Conservation (phyloP, 2,888 invertebrate genomes). For the Dicyrtomina minuta region DNA sequence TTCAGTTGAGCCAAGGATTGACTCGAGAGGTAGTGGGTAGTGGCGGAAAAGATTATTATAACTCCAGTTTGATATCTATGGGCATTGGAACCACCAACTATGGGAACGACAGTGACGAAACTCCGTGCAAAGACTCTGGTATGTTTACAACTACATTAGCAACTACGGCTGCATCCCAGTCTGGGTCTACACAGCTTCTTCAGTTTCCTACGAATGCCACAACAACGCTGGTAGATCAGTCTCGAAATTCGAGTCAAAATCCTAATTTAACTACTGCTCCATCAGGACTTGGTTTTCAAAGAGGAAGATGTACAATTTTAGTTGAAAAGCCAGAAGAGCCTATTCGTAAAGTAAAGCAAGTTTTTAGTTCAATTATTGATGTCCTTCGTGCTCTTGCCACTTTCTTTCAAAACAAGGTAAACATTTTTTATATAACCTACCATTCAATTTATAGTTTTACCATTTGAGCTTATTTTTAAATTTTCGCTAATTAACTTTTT, state of each 20-base stretch:
- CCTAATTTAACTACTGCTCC: background rate
- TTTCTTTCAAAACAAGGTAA: conserved; percentile 38
- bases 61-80: too few species aligned
- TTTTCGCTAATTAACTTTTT: too few species aligned
- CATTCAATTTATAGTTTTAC: too few species aligned
- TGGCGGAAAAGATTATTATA: background rate
- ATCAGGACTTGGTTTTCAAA: background rate
- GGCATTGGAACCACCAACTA: too few species aligned
- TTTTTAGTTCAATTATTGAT: conserved; percentile 38
- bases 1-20: background rate
- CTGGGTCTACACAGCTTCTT: background rate
- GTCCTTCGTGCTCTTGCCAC: conserved; percentile 33
- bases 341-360: conserved; percentile 13
- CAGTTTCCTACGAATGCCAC: background rate
- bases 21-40: background rate
- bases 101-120: too few species aligned
- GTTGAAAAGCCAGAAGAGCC: too few species aligned
- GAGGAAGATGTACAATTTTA: too few species aligned
- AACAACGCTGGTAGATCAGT: background rate
- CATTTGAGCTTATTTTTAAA: too few species aligned
- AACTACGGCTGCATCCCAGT: background rate
- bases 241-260: background rate
- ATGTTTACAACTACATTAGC: too few species aligned
- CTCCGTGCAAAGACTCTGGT: too few species aligned
- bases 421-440: too few species aligned